Evolutionary conservation across 2,113 vertebrate species (phyloP), one percentile per base, ranked within the genome.

Genomic region (Conger conger): DNA sequence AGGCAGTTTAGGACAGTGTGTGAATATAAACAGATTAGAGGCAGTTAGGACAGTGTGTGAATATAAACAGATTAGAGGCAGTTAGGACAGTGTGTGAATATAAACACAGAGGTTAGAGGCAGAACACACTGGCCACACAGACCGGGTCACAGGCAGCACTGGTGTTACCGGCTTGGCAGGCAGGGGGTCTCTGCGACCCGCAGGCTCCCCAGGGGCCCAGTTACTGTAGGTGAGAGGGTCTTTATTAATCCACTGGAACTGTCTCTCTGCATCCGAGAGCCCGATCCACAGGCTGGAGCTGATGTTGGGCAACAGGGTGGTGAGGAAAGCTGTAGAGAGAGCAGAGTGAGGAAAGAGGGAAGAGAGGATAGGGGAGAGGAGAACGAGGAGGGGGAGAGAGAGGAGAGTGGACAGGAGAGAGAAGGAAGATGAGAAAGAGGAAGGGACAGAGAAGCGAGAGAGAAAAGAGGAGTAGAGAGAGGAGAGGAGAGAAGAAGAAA

Each of bases 171-270:
- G 7, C 84, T 96, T 96, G 17, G 90, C 92, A 30, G 95, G 92
- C 84, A 93, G 90, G 2, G 96, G 92, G 0, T 95, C 91, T 5
- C 95, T 91, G 84, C 96, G 96, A 84, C 97, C 97, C 0, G 97
- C 94, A 11, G 98, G 98, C 88, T 98, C 96, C 0, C 97, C 97
- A 0, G 98, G 97, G 0, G 95, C 97, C 98, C 98, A 99, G 94
- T 97, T 97, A 88, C 95, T 91, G 2, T 97, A 98, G 50, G 84
- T 94, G 86, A 99, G 91, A 0, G 97, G 94, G 40, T 96, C 95
- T 0, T 94, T 90, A 37, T 94, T 95, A 68, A 94, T 91, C 98
- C 98, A 99, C 83, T 94, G 95, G 94, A 99, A 99, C 54, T 96
- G 95, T 86, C 94, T 95, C 90, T 96, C 96, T 0, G 94, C 91